Evolutionary conservation across 2,797 vertebrate genomes (phyloP).

Genomic region (Lagocephalus sceleratus): DNA sequence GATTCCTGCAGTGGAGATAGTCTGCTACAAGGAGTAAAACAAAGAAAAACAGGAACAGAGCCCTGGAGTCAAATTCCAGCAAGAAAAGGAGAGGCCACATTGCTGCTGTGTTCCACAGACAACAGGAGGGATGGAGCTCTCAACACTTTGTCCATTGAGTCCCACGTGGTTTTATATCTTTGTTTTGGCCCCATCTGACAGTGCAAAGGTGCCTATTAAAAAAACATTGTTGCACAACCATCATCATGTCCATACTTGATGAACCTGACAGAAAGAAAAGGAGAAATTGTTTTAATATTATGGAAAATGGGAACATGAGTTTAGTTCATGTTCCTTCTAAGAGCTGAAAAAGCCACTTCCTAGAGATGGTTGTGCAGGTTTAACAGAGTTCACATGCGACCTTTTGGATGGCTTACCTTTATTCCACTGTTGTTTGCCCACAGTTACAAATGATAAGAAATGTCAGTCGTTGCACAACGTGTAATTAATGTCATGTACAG

Average conservation of each 20-base stretch:
- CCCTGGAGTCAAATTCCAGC: slow-evolving; percentile 41
- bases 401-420: too few relatives aligned
- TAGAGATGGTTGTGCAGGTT: too few relatives aligned
- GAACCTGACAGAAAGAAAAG: neutral
- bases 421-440: too few relatives aligned
- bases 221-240: slow-evolving; percentile 1
- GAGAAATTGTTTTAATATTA: too few relatives aligned
- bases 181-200: neutral
- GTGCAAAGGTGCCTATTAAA: neutral
- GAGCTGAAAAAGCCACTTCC: too few relatives aligned
- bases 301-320: too few relatives aligned
- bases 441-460: too few relatives aligned
- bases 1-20: slow-evolving; percentile 68
- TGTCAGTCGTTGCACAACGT: too few relatives aligned
- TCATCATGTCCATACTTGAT: neutral
- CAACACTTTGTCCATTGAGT: neutral
- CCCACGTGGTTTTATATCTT: neutral
- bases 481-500: too few relatives aligned
- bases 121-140: neutral
- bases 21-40: slow-evolving; percentile 65
- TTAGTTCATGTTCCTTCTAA: too few relatives aligned
- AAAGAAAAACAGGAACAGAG: slow-evolving; percentile 60
- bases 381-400: too few relatives aligned
- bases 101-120: slow-evolving; percentile 2
- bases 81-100: slow-evolving; percentile 51